A percentile compares a stretch with the other conserved stretches of the same genome.
Evolutionary conservation across 2,888 invertebrate genomes (phyloP).

Genomic region (Cataglyphis altisquamis): DNA sequence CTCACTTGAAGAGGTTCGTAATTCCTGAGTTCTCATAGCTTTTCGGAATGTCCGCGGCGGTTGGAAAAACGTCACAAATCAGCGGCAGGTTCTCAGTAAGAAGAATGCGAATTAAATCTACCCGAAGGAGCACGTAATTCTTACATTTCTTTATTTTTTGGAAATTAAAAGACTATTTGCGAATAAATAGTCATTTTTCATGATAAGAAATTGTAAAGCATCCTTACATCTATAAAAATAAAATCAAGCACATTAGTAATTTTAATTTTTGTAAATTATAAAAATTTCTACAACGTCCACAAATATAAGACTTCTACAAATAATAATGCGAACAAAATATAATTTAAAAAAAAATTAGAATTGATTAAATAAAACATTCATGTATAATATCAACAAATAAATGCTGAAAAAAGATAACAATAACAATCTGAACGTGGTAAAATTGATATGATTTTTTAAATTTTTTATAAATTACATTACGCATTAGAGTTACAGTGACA

Average conservation of each 20-base stretch:
- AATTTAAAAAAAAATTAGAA: not conserved
- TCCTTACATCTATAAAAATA: not conserved
- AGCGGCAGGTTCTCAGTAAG: slow-evolving; percentile 19
- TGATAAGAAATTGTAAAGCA: not conserved
- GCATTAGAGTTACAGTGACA: not conserved
- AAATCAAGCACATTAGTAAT: not conserved
- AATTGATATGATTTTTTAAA: too few relatives aligned
- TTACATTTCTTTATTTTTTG: slow-evolving; percentile 23
- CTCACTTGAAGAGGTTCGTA: slow-evolving; percentile 34
- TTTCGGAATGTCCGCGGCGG: slow-evolving; percentile 43
- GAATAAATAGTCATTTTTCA: not conserved
- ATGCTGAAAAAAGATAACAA: too few relatives aligned
- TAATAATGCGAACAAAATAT: not conserved
- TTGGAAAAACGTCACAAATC: slow-evolving; percentile 43
- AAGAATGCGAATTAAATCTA: slow-evolving; percentile 51
- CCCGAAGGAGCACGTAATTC: not conserved
- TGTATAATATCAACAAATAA: too few relatives aligned
- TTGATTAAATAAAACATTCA: too few relatives aligned
- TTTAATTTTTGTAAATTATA: not conserved
- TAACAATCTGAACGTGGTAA: too few relatives aligned
- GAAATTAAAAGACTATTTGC: slow-evolving; percentile 12
- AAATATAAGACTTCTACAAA: not conserved
- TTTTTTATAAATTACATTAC: not conserved
- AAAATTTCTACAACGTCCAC: too few relatives aligned
- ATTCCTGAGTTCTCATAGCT: slow-evolving; percentile 46